Evolutionary conservation across 2,113 vertebrate genomes (phyloP).

Genomic region (Herpailurus yagouaroundi): DNA sequence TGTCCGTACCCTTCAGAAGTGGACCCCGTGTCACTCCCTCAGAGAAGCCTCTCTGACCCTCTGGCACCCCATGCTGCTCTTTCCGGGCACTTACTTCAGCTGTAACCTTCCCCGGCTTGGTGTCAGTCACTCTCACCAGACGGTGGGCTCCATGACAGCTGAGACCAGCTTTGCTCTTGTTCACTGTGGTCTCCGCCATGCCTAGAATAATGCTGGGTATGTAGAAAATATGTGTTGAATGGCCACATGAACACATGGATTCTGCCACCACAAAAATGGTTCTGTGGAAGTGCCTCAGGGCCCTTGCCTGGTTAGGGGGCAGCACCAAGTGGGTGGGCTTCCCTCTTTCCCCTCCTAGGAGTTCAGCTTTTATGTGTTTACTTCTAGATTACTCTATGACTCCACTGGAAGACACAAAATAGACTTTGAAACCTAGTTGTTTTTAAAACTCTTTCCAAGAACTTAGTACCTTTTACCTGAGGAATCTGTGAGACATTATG

Average conservation of each 20-base stretch:
- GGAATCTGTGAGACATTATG: neutral
- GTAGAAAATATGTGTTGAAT: fast-evolving
- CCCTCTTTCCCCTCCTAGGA: neutral
- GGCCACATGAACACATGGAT: neutral
- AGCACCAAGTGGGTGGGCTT: neutral
- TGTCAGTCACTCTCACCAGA: neutral
- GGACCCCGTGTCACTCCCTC: neutral
- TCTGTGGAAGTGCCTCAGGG: neutral
- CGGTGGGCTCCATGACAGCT: fast-evolving
- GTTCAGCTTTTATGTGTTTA: neutral
- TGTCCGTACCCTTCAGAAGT: neutral
- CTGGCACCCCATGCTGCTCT: fast-evolving
- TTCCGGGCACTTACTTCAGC: neutral
- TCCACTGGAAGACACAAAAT: neutral
- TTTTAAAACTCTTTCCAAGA: neutral
- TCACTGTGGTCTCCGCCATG: neutral
- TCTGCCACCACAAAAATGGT: neutral
- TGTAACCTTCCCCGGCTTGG: neutral
- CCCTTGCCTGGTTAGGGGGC: fast-evolving
- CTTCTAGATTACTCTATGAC: neutral
- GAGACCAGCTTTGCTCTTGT: neutral
- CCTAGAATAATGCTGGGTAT: neutral
- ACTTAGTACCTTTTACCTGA: neutral
- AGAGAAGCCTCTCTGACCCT: neutral
- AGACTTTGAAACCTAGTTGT: neutral